These are phyloP conservation scores for Netelia fuscicornis DNA, from an alignment of 2,888 invertebrate species.

Conservation along the genomic window DNA sequence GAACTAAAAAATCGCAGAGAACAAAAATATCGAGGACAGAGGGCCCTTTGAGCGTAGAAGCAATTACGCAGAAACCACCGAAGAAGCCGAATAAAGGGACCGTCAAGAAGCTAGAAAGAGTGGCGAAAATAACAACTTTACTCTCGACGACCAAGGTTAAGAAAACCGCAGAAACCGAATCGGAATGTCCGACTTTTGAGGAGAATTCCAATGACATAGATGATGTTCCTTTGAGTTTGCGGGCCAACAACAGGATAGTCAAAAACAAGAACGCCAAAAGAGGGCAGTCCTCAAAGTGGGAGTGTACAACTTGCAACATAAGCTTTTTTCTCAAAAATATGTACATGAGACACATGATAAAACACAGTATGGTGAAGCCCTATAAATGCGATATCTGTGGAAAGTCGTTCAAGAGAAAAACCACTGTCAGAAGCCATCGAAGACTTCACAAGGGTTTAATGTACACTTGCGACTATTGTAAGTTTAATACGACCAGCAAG, in stretches of 20 bases:
- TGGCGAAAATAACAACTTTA: conserved; percentile 2
- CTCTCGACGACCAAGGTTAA: background rate
- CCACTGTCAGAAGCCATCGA: conserved; percentile 74
- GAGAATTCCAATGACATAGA: background rate
- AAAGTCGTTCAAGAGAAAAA: conserved; percentile 74
- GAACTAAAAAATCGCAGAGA: background rate
- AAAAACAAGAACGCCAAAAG: background rate
- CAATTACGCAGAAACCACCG: background rate
- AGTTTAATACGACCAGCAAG: conserved; percentile 39
- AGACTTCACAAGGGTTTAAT: conserved; percentile 37
- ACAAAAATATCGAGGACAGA: no score
- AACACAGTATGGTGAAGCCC: conserved; percentile 32
- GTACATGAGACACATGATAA: conserved; percentile 25
- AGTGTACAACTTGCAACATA: conserved; percentile 49
- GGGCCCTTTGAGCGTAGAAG: background rate
- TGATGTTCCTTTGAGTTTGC: background rate
- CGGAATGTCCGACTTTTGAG: background rate
- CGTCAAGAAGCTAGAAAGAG: background rate
- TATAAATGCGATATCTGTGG: conserved; percentile 75
- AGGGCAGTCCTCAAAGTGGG: background rate
- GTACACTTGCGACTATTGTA: conserved; percentile 37
- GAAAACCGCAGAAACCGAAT: background rate
- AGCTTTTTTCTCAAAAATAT: conserved; percentile 13
- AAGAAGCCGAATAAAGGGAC: background rate
- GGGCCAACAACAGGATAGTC: background rate